Evolutionary conservation across 1,140 invertebrate species (phyloP), one percentile per base, ranked within the genome.

Genomic region (Catajapyx aquilonaris): DNA sequence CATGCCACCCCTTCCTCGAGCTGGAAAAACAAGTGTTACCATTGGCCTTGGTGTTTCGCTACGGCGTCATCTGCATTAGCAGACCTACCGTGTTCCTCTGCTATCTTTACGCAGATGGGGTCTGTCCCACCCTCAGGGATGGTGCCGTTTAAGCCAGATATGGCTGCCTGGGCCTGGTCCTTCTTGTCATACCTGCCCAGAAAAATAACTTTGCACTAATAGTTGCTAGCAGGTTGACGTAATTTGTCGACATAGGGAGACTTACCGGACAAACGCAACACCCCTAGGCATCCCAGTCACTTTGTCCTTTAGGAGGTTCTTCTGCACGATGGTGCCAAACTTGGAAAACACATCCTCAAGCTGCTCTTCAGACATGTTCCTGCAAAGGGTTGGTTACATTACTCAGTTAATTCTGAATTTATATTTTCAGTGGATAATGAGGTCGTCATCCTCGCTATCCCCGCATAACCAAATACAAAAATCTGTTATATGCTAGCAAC

Each of bases 11-110:
- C 40, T 21, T 32, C 40, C 34, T 15, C 39, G 32, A 22, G n/a
- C n/a, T n/a, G n/a, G n/a, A n/a, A n/a, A n/a, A n/a, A n/a, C n/a
- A n/a, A n/a, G n/a, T n/a, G n/a, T n/a, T n/a, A n/a, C n/a, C n/a
- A n/a, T n/a, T n/a, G n/a, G n/a, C n/a, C n/a, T n/a, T n/a, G n/a
- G n/a, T n/a, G n/a, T n/a, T n/a, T n/a, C n/a, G n/a, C n/a, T n/a
- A n/a, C n/a, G n/a, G n/a, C n/a, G n/a, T n/a, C n/a, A n/a, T n/a
- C n/a, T n/a, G n/a, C n/a, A n/a, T n/a, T n/a, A n/a, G n/a, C n/a
- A n/a, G 81, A 77, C 54, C 88, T 86, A 10, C 83, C 81, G 52
- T 91, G 87, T 54, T 93, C 86, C 54, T 91, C 85, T 1, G 87
- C 88, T 46, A 91, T 66, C 64, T 81, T 83, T 11, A 94, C 83